Evolutionary conservation across 2,888 invertebrate species (phyloP), one percentile per base, ranked within the genome.

Genomic region (Tachina grossa): DNA sequence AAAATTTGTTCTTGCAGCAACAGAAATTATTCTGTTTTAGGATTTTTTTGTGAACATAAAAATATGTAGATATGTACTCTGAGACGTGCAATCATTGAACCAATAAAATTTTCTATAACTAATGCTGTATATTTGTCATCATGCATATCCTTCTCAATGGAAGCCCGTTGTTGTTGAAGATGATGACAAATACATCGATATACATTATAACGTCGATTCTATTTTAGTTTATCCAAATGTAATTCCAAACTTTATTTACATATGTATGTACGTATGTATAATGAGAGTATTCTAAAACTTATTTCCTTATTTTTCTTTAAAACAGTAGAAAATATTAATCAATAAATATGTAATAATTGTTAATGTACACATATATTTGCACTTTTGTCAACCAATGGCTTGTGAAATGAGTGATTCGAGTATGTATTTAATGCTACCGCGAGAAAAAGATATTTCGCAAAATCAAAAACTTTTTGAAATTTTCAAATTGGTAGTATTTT

Each of bases 61-160:
- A 31, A 31, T 5, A 31, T 31, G 31, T 19, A 57, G 41, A 9
- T 8, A 39, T 31, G 6, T n/a, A 57, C 6, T 6, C 31, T 31
- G 19, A 39, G 1, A 10, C 19, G n/a, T 45, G 47, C 45, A 45
- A 66, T 71, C 66, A 65, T 39, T 39, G 9, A 41, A 51, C 51
- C 2, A 72, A 49, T 31, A 14, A 49, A n/a, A 31, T 41, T 16
- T 69, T 69, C 47, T 41, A 22, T 39, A 49, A 43, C 9, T 16
- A 45, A 53, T 79, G 61, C 72, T 76, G 80, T 19, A 68, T 81
- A 63, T 82, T 63, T 85, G 77, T 78, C 81, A 74, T 68, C 74
- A 85, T 43, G 10, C 72, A 63, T 78, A 69, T 85, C 81, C 68
- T 78, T 85, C 61, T 57, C 81, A 82, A 61, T 74, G 74, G 69